A percentile compares a stretch with the other conserved stretches of the same genome.
Conservation (phyloP, 2,888 invertebrate genomes). For the Eurytoma adleriae region DNA sequence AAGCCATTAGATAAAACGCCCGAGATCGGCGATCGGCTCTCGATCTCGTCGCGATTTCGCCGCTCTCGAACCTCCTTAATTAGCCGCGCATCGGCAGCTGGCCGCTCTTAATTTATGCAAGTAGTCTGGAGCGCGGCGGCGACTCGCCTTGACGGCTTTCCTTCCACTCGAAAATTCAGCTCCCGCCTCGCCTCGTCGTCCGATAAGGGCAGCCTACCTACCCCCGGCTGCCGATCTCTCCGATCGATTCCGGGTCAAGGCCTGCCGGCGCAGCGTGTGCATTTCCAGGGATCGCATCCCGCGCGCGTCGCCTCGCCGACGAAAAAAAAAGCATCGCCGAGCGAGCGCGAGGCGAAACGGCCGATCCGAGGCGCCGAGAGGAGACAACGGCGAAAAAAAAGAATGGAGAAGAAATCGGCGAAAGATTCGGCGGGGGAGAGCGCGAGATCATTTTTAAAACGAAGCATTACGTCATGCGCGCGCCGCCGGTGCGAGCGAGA, state of each 20-base stretch:
- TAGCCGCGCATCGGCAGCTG: conserved; percentile 14
- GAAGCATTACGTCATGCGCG: conserved; percentile 53
- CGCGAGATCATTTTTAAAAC: conserved; percentile 42
- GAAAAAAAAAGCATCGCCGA: too few species aligned
- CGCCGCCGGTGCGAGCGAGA: background rate
- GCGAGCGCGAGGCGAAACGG: background rate
- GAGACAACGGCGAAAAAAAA: background rate
- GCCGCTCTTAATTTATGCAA: conserved; percentile 42
- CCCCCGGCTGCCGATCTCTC: background rate
- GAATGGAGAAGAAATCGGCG: background rate
- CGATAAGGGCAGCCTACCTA: conserved; percentile 4
- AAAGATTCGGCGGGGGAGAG: background rate
- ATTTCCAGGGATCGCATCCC: background rate
- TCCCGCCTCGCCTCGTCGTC: background rate
- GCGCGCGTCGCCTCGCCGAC: background rate
- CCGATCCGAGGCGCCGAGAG: background rate
- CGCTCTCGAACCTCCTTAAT: background rate
- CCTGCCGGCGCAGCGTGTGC: conserved; percentile 19
- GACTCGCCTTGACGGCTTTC: conserved; percentile 26
- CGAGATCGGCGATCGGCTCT: background rate
- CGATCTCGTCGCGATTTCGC: background rate
- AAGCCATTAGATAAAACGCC: background rate
- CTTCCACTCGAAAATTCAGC: background rate
- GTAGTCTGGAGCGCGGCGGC: conserved; percentile 17
- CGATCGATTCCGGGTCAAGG: conserved; percentile 54